A percentile compares a stretch with the other conserved stretches of the same genome.
Conservation (phyloP, 2,888 invertebrate species). For the Ochropleura leucogaster region DNA sequence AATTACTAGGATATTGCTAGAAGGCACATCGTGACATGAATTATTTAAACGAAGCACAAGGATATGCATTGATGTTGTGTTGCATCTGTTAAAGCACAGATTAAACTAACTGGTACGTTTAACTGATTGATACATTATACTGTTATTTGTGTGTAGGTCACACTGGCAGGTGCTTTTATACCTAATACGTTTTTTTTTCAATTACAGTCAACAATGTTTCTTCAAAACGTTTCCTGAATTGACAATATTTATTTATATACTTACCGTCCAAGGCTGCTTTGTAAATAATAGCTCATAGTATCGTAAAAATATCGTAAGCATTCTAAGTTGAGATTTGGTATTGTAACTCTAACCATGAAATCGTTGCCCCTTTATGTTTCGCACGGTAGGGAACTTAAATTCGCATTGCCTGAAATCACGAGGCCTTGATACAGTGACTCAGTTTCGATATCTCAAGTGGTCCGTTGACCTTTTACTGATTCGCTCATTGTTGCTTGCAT, state of each 20-base stretch:
- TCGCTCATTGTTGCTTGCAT: constrained; percentile 79
- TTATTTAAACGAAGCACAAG: constrained; percentile 58
- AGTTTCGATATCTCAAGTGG: constrained; percentile 86
- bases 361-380: constrained; percentile 69
- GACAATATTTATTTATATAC: constrained; percentile 57
- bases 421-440: constrained; percentile 89
- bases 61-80: constrained; percentile 52
- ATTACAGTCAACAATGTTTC: constrained; percentile 47
- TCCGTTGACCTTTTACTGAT: constrained; percentile 88
- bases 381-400: constrained; percentile 70
- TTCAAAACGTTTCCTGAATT: constrained; percentile 59
- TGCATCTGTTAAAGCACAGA: constrained; percentile 37
- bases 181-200: constrained; percentile 47
- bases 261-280: constrained; percentile 46
- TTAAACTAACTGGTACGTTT: constrained; percentile 22
- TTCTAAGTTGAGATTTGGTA: constrained; percentile 60
- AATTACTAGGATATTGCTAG: constrained; percentile 59
- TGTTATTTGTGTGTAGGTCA: constrained; percentile 48
- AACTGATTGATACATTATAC: constrained; percentile 31
- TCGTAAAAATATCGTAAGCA: constrained; percentile 50
- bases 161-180: constrained; percentile 38
- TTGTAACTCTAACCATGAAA: constrained; percentile 73
- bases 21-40: constrained; percentile 61
- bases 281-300: constrained; percentile 41
- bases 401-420: constrained; percentile 81